Evolutionary conservation across 2,888 invertebrate species (phyloP).

Genomic region (Calliphora vomitoria): DNA sequence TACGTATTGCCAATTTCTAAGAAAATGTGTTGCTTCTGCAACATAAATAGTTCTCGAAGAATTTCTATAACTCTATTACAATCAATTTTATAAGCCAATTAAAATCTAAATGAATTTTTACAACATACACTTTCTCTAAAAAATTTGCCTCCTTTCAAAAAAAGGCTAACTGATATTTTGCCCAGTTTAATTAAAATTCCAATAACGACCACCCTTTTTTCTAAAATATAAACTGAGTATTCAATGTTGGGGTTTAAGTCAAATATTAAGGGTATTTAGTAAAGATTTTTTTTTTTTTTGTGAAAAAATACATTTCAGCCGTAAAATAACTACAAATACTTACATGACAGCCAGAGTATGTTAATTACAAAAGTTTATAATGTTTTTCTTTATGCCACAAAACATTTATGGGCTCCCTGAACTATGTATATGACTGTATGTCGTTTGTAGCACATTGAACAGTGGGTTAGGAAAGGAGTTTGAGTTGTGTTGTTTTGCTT

Average conservation of each 20-base stretch:
- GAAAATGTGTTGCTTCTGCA: neutral
- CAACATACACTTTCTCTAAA: neutral
- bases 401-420: conserved; percentile 6
- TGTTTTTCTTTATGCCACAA: conserved; percentile 26
- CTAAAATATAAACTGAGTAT: neutral
- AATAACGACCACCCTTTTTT: conserved; percentile 1
- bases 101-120: conserved; percentile 2
- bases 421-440: neutral
- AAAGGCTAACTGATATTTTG: neutral
- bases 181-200: conserved; percentile 28
- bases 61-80: conserved; percentile 1
- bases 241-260: neutral
- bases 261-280: neutral
- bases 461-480: neutral
- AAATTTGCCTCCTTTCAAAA: neutral
- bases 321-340: conserved; percentile 20
- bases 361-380: conserved; percentile 42
- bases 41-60: neutral
- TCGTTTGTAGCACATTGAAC: neutral
- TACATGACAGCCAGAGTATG: conserved; percentile 33
- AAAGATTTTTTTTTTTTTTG: neutral
- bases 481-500: neutral
- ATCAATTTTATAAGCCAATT: conserved; percentile 7
- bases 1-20: neutral
- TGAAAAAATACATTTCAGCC: neutral